Evolutionary conservation across 2,888 invertebrate genomes (phyloP).

Genomic region (Lepidocyrtinus sp.): DNA sequence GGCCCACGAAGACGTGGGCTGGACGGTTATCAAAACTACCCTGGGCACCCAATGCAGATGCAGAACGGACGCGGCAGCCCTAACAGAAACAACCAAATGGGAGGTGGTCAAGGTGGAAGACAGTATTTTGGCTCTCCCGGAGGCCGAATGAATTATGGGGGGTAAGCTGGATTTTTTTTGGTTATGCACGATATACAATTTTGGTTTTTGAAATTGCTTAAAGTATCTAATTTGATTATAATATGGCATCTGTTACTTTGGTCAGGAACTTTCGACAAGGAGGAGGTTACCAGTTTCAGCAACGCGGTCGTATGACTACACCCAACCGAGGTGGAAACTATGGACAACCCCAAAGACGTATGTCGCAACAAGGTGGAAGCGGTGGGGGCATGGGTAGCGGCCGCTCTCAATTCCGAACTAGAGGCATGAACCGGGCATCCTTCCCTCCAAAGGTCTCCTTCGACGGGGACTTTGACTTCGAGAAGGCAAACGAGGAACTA

Average conservation of each 20-base stretch:
- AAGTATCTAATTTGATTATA: not conserved
- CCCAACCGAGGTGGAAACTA: constrained; percentile 62
- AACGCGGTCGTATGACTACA: constrained; percentile 62
- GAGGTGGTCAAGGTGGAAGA: constrained; percentile 20
- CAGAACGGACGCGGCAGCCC: constrained; percentile 6
- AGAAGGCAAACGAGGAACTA: constrained; percentile 96
- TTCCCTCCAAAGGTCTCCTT: constrained; percentile 75
- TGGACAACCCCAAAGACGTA: constrained; percentile 47
- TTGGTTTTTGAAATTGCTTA: not conserved
- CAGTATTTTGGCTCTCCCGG: constrained; percentile 32
- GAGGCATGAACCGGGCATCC: constrained; percentile 62
- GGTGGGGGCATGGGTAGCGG: constrained; percentile 49
- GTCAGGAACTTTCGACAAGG: constrained; percentile 54
- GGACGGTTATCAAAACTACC: constrained; percentile 21
- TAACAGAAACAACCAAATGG: not conserved
- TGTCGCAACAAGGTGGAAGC: constrained; percentile 54
- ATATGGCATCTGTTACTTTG: not conserved
- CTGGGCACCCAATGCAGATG: no score
- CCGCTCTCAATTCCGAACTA: constrained; percentile 54
- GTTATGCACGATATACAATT: not conserved
- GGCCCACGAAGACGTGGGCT: constrained; percentile 28
- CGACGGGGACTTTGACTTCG: constrained; percentile 98
- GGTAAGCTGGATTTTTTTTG: constrained; percentile 27
- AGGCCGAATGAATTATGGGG: constrained; percentile 50
- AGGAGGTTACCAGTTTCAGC: constrained; percentile 61